Conservation (phyloP, 2,797 vertebrate species). For the Phaenicophaeus curvirostris region DNA sequence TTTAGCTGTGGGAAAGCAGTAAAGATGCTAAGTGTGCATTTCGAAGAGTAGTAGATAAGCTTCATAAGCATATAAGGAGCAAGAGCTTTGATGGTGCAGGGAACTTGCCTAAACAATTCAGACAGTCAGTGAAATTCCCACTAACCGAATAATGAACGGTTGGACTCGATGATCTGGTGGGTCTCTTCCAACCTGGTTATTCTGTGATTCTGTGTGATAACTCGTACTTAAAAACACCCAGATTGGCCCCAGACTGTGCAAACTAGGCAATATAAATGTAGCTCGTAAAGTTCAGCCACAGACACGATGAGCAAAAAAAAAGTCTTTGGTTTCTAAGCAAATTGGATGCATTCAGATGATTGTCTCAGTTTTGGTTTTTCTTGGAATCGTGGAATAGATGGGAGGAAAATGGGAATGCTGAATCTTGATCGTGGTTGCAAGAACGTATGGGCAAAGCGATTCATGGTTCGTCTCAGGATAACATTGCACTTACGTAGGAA, state of each 20-base stretch:
- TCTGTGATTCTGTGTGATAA: too few species aligned
- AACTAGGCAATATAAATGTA: not conserved
- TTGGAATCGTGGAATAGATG: not conserved
- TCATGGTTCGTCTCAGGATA: not conserved
- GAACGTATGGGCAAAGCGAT: not conserved
- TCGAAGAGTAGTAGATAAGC: constrained; percentile 6
- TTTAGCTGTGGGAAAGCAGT: not conserved
- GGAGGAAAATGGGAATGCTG: not conserved
- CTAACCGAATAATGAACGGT: not conserved
- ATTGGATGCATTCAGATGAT: not conserved
- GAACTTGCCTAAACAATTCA: constrained; percentile 13
- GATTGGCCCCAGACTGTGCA: not conserved
- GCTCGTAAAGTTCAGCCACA: not conserved
- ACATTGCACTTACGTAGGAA: not conserved
- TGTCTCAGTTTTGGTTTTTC: not conserved
- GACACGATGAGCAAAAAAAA: not conserved
- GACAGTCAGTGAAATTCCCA: not conserved
- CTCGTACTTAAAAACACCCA: not conserved
- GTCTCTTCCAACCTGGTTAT: too few species aligned
- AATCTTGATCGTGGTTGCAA: not conserved
- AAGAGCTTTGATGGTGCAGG: not conserved
- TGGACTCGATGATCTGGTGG: too few species aligned
- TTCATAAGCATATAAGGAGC: not conserved
- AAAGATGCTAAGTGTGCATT: not conserved
- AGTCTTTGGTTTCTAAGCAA: not conserved